Base-by-base conservation (phyloP, 2,797 vertebrate species). In the Podarcis lilfordi region DNA sequence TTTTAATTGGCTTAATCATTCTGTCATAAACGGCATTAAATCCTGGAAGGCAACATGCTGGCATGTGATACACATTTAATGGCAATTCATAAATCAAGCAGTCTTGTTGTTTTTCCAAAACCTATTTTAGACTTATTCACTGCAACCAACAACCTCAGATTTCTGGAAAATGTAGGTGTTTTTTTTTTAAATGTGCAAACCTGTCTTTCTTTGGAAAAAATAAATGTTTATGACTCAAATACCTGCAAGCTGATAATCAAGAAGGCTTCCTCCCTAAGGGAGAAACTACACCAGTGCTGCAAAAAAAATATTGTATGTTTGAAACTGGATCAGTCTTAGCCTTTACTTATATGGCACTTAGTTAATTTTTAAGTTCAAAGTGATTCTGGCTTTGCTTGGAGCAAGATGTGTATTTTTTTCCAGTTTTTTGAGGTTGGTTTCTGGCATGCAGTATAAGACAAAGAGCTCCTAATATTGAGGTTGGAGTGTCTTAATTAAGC, bases 41-140 rank as follows among this genome's bases (percentile, higher is more conserved):
- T 97, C 97, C 96, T 96, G 84, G 96, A 96, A 97, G 96, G 96
- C 96, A 97, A 97, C 97, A 98, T 99, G 98, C 98, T 99, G 98
- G 98, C 98, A 98, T 97, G 92, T 86, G 37, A 86, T 92, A 95
- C 87, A 91, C 92, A 94, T 92, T 95, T 92, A 91, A 91, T 96
- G 0, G 43, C 95, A 94, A 95, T 66, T 37, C 94, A 89, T 87
- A 94, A 81, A 93, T 93, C 76, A 93, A 90, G 82, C 40, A 92
- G 84, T 95, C 93, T 95, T 66, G 2, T 74, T 93, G 90, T 74
- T 68, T 93, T 94, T 96, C 55, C 69, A 92, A 94, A 93, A 94
- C 96, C 93, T 93, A 72, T 90, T 95, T 94, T 89, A 86, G 15
- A 91, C 91, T 94, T 72, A 94, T 90, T 45, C 84, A 94, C 84